Conservation (phyloP, 2,888 invertebrate genomes). For the Orchesellides sinensis region DNA sequence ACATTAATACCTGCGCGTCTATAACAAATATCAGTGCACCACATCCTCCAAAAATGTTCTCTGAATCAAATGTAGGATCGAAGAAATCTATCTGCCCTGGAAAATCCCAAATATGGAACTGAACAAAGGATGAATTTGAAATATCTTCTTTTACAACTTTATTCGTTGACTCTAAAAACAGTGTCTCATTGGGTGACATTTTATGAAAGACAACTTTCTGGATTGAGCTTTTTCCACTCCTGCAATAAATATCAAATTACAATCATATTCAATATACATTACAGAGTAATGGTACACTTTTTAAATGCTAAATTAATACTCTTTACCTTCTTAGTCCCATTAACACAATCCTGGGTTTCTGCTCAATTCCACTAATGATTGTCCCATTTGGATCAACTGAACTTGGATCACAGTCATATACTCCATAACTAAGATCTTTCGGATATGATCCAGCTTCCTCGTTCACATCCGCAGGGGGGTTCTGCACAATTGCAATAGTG, state of each 20-base stretch:
- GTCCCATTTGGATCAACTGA: conserved; percentile 81
- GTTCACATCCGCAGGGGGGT: conserved; percentile 74
- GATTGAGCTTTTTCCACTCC: conserved; percentile 99
- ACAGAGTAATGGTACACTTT: neutral
- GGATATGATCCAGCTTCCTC: conserved; percentile 86
- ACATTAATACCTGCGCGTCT: conserved; percentile 88
- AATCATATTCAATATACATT: neutral
- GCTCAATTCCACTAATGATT: conserved; percentile 83
- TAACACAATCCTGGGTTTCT: conserved; percentile 94
- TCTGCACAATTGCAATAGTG: conserved; percentile 21
- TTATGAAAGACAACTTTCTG: conserved; percentile 99
- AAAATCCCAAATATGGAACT: conserved; percentile 99
- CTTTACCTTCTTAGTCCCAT: conserved; percentile 95
- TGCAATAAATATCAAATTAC: conserved; percentile 77
- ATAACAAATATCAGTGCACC: conserved; percentile 99
- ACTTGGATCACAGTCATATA: conserved; percentile 84
- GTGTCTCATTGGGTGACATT: conserved; percentile 99
- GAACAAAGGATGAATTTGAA: conserved; percentile 97
- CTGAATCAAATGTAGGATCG: conserved; percentile 96
- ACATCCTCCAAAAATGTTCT: conserved; percentile 97
- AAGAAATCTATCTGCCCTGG: conserved; percentile 99
- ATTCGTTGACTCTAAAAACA: conserved; percentile 98
- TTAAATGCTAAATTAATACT: neutral
- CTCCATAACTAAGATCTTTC: conserved; percentile 94
- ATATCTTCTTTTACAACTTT: conserved; percentile 99